Base-by-base conservation (phyloP, 2,888 invertebrate genomes). In the Parnassius mnemosyne region DNA sequence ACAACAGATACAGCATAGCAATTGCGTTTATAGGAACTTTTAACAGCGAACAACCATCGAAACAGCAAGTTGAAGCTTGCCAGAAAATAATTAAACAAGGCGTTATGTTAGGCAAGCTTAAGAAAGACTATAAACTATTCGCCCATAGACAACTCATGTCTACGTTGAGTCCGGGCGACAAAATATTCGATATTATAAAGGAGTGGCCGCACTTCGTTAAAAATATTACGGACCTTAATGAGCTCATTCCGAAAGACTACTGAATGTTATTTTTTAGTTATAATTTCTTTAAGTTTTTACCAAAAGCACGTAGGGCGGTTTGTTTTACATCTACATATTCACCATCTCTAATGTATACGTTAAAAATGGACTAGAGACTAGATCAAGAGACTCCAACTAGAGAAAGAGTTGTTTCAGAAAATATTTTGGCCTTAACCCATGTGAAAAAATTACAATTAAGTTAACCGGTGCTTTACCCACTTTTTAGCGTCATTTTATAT, bases 11-110 rank as follows among this genome's bases (percentile, higher is more conserved):
- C 57, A 95, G 95, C 73, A 92, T 96, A 43, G 95, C 94, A 2
- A 93, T 96, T 10, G 94, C 94, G 5, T 95, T 95, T 70, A 93
- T 96, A 61, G 96, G 96, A 9, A 95, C 95, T 0, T 96, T 95
- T 68, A 94, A 92, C 53, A 85, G 76, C 0, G 79, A 83, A 0
- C 65, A 83, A 1, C 93, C 93, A 0, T 90, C 93, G 0, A 77
- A 87, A 20, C 86, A 90, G 51, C 89, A 75, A 75, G 69, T 96
- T 0, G 87, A 92, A 16, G 94, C 95, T 0, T 94, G 94, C 3
- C 80, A 92, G 53, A 89, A 93, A 64, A 81, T 96, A 1, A 92
- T 96, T 12, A 84, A 92, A 12, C 78, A 91, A 52, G 96, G 95
- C 0, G 93, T 96, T 0, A 81, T 91, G 11, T 65, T 83, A 46